Conservation (phyloP, 2,888 invertebrate species). For the Stenotaenia linearis region DNA sequence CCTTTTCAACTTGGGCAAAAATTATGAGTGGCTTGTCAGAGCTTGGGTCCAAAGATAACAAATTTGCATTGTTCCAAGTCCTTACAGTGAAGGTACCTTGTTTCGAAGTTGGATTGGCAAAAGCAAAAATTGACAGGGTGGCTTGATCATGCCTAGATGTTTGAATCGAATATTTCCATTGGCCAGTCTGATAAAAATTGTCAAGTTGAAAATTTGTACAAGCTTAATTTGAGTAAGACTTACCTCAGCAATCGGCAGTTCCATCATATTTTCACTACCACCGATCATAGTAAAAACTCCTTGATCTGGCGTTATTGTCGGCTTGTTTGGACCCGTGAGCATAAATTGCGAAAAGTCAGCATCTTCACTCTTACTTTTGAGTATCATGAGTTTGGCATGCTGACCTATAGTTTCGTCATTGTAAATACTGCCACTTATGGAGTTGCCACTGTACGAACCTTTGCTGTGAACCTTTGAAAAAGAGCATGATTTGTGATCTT, state of each 20-base stretch:
- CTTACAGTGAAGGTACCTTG: background rate
- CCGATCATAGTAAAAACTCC: no score
- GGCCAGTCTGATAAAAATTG: background rate
- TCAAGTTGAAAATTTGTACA: no score
- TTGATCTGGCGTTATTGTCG: no score
- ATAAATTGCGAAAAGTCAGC: background rate
- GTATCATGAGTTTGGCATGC: constrained; percentile 37
- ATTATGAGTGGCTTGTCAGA: constrained; percentile 37
- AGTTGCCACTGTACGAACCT: background rate
- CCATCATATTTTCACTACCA: no score
- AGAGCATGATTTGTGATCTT: no score
- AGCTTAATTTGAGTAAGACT: no score
- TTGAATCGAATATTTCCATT: background rate
- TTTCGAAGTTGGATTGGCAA: background rate
- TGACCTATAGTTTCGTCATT: constrained; percentile 52
- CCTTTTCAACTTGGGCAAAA: constrained; percentile 42
- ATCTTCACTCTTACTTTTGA: background rate
- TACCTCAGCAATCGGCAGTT: no score
- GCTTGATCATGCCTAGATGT: background rate
- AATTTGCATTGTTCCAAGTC: background rate
- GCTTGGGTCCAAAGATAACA: constrained; percentile 23
- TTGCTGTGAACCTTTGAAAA: background rate
- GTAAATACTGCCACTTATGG: constrained; percentile 51
- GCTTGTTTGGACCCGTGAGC: background rate
- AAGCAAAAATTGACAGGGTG: background rate